Evolutionary conservation across 2,888 invertebrate genomes (phyloP), one percentile per base, ranked within the genome.

Genomic region (Cosmopolites sordidus): DNA sequence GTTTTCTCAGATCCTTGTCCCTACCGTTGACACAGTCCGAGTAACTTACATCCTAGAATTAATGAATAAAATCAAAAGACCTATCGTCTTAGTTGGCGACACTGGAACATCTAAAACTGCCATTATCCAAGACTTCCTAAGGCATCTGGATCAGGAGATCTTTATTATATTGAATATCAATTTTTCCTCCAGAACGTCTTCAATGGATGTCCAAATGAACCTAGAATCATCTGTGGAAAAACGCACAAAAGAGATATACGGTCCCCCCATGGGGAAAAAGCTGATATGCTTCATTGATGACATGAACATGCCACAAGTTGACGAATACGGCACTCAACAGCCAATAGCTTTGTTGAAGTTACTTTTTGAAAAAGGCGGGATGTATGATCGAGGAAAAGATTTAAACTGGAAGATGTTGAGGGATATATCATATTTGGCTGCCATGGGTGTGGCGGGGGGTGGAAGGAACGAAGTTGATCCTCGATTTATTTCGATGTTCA

Each of bases 41-140:
- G 83, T 88, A 0, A 87, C 85, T 0, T 90, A 91, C 81, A 78
- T 90, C 12, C 79, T 95, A 43, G 77, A 82, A 56, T 76, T 88
- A 15, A 88, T 90, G 87, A 87, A 85, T 66, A 79, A 83, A 65
- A 86, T 90, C 63, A 74, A 63, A 69, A 79, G 87, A 41, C 93
- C 95, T 0, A 84, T 92, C 0, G 76, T 94, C 2, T 76, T 95
- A 2, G 86, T 94, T 0, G 95, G 95, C 1, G 93, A 94, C 65
- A 91, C 92, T 0, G 94, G 94, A 5, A 92, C 93, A 1, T 92
- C 93, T 0, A 95, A 95, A 76, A 92, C 93, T 0, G 92, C 94
- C 0, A 89, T 92, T 43, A 86, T 92, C 51, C 83, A 84, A 47
- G 87, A 90, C 68, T 93, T 89, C 72, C 75, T 94, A 43, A 78